A percentile compares a stretch with the other conserved stretches of the same genome.
These are phyloP conservation scores for Sardinella longiceps DNA, from an alignment of 2,797 vertebrate genomes.

Conservation along the genomic window DNA sequence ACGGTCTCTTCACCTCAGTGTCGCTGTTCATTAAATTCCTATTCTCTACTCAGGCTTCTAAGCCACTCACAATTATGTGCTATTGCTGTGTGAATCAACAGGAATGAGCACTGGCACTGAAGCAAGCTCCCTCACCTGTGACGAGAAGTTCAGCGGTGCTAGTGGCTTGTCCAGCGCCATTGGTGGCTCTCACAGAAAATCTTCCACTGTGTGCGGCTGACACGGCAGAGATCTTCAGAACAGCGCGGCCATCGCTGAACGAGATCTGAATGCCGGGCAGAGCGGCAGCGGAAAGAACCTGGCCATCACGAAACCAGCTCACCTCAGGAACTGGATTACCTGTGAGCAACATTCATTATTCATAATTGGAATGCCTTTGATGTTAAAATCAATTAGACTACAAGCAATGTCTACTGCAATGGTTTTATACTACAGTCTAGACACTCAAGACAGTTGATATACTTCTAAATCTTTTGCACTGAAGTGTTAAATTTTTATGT, in stretches of 20 bases:
- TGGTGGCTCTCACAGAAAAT: constrained; percentile 96
- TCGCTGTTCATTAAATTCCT: constrained; percentile 9
- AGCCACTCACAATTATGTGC: neutral
- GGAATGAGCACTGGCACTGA: neutral
- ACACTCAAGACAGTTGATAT: too few species aligned
- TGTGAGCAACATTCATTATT: constrained; percentile 54
- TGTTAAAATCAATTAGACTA: neutral
- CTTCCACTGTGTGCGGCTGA: constrained; percentile 89
- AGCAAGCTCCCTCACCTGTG: constrained; percentile 77
- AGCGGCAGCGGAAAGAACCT: constrained; percentile 90
- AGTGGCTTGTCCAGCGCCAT: constrained; percentile 96
- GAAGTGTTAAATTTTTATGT: neutral
- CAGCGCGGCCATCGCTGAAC: constrained; percentile 97
- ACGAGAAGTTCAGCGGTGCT: constrained; percentile 96
- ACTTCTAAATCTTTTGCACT: neutral
- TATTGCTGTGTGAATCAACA: neutral
- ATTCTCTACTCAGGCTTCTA: neutral
- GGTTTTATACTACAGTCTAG: neutral
- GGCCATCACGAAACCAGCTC: constrained; percentile 99
- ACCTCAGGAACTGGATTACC: constrained; percentile 98
- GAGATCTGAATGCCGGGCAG: constrained; percentile 95
- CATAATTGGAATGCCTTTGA: neutral
- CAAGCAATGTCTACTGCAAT: neutral
- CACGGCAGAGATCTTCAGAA: constrained; percentile 88
- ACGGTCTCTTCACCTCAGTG: neutral